These are phyloP conservation scores for Amiota minor DNA, from an alignment of 2,888 invertebrate genomes.

Conservation along the genomic window DNA sequence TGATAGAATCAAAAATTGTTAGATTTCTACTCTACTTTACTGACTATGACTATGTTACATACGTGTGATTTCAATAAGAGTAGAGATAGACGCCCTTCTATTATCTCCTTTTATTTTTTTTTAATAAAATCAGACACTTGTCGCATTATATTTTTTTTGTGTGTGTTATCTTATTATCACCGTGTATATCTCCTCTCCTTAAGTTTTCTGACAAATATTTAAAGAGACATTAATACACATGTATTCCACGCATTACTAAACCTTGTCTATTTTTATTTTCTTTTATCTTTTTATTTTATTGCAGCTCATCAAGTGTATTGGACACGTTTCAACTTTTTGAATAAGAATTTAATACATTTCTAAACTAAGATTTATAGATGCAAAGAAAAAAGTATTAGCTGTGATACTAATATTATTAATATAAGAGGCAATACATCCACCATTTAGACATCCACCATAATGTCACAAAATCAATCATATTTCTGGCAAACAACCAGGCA, in stretches of 20 bases:
- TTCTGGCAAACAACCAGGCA: conserved; percentile 72
- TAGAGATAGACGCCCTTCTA: no score
- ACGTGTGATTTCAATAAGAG: no score
- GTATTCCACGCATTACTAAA: background rate
- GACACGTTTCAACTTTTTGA: conserved; percentile 41
- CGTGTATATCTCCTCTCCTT: background rate
- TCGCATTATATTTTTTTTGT: background rate
- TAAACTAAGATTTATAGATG: background rate
- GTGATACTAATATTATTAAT: conserved; percentile 32
- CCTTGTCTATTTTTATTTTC: background rate
- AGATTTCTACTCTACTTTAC: no score
- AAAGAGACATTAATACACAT: no score
- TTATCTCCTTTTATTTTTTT: no score
- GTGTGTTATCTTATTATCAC: conserved; percentile 16
- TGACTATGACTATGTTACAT: no score
- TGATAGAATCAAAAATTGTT: no score
- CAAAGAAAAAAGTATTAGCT: conserved; percentile 28
- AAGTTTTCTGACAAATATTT: background rate
- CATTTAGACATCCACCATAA: conserved; percentile 47
- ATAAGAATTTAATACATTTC: conserved; percentile 10
- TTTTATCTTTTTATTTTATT: conserved; percentile 20
- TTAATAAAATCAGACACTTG: conserved; percentile 13
- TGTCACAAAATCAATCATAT: conserved; percentile 73
- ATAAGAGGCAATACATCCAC: background rate
- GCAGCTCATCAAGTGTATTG: conserved; percentile 39